Evolutionary conservation across 2,797 vertebrate species (phyloP).

Genomic region (Apodemus agrarius): DNA sequence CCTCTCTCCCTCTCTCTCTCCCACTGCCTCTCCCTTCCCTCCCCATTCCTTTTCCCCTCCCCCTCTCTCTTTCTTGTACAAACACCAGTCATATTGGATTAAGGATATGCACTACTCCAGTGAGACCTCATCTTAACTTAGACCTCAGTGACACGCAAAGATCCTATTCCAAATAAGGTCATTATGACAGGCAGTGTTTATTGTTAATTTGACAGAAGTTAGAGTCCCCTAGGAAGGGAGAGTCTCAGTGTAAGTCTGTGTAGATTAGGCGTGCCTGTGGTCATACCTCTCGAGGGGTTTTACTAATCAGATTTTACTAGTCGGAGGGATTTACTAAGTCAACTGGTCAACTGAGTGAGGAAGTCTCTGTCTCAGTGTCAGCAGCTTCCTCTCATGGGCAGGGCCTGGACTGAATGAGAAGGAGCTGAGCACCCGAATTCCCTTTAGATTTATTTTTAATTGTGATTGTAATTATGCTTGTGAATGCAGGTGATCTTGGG

Average conservation of each 20-base stretch:
- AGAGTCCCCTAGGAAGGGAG: background rate
- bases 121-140: background rate
- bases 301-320: background rate
- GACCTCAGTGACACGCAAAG: background rate
- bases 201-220: background rate
- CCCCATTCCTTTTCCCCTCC: too few relatives aligned
- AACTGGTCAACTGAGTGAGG: background rate
- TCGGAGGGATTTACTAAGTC: background rate
- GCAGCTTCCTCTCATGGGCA: background rate
- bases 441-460: background rate
- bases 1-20: background rate
- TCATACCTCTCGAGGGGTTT: background rate
- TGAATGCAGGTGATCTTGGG: background rate
- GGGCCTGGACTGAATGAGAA: background rate
- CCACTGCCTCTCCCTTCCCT: too few relatives aligned
- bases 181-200: background rate
- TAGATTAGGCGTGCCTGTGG: background rate
- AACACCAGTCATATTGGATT: background rate
- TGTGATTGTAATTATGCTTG: background rate
- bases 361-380: background rate
- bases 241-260: background rate
- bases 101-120: background rate
- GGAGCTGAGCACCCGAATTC: background rate
- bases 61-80: background rate
- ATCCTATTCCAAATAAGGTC: background rate